Conservation (phyloP, 2,113 vertebrate genomes). For the Nematolebias whitei region DNA sequence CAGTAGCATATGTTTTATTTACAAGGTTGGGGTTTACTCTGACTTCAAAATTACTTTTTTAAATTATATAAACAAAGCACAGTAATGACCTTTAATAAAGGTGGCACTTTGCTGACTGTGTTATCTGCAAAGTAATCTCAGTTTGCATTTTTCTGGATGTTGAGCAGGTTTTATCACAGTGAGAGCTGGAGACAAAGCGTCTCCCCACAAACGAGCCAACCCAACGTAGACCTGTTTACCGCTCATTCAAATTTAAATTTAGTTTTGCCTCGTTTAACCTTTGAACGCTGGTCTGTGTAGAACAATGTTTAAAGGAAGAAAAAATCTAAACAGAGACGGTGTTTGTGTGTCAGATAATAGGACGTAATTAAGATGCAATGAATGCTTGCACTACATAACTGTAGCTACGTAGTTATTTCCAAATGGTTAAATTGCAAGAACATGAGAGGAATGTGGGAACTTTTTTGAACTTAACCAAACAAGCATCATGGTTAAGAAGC, state of each 20-base stretch:
- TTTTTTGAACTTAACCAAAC: constrained; percentile 28
- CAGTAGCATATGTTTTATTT: neutral
- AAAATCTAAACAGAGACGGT: constrained; percentile 17
- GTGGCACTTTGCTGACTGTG: neutral
- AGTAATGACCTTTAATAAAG: neutral
- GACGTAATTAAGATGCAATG: neutral
- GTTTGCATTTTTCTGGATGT: constrained; percentile 58
- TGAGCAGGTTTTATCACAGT: constrained; percentile 19
- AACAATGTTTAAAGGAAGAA: constrained; percentile 21
- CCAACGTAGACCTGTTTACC: constrained; percentile 39
- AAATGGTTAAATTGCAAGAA: constrained; percentile 12
- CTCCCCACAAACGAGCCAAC: constrained; percentile 35
- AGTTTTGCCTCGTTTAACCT: constrained; percentile 46
- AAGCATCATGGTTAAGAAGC: constrained; percentile 46
- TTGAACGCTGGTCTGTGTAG: constrained; percentile 59
- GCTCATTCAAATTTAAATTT: constrained; percentile 74
- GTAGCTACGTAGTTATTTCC: too few species aligned
- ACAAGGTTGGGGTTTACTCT: neutral
- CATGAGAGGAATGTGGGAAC: constrained; percentile 64
- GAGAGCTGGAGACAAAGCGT: constrained; percentile 22
- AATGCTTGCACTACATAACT: neutral
- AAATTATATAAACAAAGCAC: too few species aligned
- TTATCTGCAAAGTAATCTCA: constrained; percentile 20
- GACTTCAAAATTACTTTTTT: neutral
- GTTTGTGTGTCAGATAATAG: neutral